A percentile compares a stretch with the other conserved stretches of the same genome.
phyloP scores from a whole-genome alignment of 2,113 vertebrate species.

The Chaetodon auriga region DNA sequence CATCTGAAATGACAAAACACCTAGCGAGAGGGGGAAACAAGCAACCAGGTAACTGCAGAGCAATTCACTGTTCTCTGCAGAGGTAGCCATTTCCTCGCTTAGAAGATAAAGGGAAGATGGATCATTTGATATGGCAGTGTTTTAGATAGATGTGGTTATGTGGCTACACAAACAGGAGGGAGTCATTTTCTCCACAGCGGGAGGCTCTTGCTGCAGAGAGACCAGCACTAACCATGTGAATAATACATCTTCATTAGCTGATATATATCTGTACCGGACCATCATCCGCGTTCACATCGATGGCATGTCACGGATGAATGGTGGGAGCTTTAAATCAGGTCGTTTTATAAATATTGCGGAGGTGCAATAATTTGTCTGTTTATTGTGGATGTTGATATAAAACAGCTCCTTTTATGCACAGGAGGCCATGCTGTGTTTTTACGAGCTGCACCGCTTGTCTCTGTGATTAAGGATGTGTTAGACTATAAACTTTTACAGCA shows the following conservation, averaged over 20 bases:
- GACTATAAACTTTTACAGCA: conserved; percentile 77
- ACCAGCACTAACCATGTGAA: conserved; percentile 43
- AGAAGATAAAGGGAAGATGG: conserved; percentile 61
- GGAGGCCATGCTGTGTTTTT: conserved; percentile 55
- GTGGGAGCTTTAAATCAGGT: conserved; percentile 31
- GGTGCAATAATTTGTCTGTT: conserved; percentile 36
- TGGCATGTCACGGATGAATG: conserved; percentile 7
- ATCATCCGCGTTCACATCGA: conserved; percentile 21
- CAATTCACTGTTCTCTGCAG: conserved; percentile 33
- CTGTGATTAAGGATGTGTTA: conserved; percentile 70
- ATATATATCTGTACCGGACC: conserved; percentile 28
- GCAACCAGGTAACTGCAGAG: conserved; percentile 34
- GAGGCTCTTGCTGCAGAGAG: conserved; percentile 30
- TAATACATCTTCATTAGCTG: conserved; percentile 57
- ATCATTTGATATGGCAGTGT: conserved; percentile 56
- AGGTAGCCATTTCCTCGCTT: conserved; percentile 46
- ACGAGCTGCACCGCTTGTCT: conserved; percentile 67
- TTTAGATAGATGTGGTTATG: conserved; percentile 61
- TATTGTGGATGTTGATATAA: conserved; percentile 58
- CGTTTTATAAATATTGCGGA: conserved; percentile 36
- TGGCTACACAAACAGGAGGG: conserved; percentile 55
- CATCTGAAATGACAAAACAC: conserved; percentile 21
- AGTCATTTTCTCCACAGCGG: conserved; percentile 61
- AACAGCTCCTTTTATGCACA: conserved; percentile 57
- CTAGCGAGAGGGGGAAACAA: neutral